Base-by-base conservation (phyloP, 23 tunicate species). In the Styela plicata region DNA sequence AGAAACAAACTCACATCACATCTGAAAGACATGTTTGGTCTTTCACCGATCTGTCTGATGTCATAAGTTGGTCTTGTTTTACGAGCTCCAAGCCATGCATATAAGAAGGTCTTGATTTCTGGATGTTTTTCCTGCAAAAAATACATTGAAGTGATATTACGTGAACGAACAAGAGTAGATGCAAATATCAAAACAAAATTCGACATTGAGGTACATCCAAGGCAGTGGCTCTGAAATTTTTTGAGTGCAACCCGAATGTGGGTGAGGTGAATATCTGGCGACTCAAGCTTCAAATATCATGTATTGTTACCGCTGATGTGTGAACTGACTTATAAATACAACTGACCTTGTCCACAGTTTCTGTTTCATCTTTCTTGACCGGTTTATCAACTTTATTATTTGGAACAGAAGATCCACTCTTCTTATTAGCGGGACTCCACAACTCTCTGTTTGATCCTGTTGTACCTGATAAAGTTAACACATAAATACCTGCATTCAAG, bases 31-130 rank as follows among this genome's bases (percentile, higher is more conserved):
- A 84, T 89, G 26, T 94, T 86, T 5, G 98, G 98, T 52, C 91
- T 70, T 57, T 94, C 91, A 2, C 98, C 98, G 30, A 89, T 73
- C 17, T 94, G 82, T 28, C 84, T 85, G 20, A 82, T 70, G 53
- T 86, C 94, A 73, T 94, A 94, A 34, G 69, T 77, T 2, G 98
- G 98, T 26, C 94, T 82, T 75, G 77, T 79, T 7, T 78, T 87
- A 7, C 94, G 88, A 74, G 91, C 65, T 0, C 95, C 94, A 18
- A 94, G 82, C 98, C 98, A 94, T 10, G 98, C 94, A 65, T 89
- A 94, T 63, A 94, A 68, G 85, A 67, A 94, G 1, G 98, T 34
- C 78, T 94, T 94, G 35, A 90, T 86, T 69, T 94, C 98, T n/a
- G 80, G 74, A 52, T 87, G 85, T 69, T 90, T 94, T 16, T 87